Evolutionary conservation across 37 sponge, comb jelly and placozoan genomes (phyloP).

Genomic region (Eunapius fragilis): DNA sequence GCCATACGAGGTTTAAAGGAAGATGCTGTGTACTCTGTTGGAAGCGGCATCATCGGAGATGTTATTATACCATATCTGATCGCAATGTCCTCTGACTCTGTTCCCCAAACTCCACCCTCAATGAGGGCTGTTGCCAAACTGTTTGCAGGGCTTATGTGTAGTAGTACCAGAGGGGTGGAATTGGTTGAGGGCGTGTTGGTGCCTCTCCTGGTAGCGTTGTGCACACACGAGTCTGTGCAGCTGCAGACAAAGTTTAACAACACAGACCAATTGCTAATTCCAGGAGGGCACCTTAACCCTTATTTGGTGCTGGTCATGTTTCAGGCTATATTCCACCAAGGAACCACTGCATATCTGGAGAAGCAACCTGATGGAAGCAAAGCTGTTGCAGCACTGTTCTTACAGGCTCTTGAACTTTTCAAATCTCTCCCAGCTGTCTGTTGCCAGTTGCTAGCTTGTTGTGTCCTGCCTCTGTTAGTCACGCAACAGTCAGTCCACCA

Average conservation of each 20-base stretch:
- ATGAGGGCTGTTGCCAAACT: background rate
- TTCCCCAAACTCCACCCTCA: background rate
- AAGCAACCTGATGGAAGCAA: background rate
- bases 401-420: conserved; percentile 19
- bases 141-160: background rate
- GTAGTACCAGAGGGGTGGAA: background rate
- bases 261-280: background rate
- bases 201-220: background rate
- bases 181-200: background rate
- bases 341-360: background rate
- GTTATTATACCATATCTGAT: conserved; percentile 10
- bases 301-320: conserved; percentile 10
- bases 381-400: conserved; percentile 28
- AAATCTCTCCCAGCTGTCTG: background rate
- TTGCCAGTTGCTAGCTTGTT: conserved; percentile 40
- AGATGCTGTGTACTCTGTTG: background rate
- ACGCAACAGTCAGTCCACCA: background rate
- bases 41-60: background rate
- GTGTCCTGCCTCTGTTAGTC: conserved; percentile 52
- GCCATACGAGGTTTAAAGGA: background rate
- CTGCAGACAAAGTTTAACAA: background rate
- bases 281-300: background rate
- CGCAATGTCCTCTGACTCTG: background rate
- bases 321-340: background rate
- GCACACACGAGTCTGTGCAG: background rate